These are phyloP conservation scores for Microchrysa polita DNA, from an alignment of 2,888 invertebrate species.

Conservation along the genomic window DNA sequence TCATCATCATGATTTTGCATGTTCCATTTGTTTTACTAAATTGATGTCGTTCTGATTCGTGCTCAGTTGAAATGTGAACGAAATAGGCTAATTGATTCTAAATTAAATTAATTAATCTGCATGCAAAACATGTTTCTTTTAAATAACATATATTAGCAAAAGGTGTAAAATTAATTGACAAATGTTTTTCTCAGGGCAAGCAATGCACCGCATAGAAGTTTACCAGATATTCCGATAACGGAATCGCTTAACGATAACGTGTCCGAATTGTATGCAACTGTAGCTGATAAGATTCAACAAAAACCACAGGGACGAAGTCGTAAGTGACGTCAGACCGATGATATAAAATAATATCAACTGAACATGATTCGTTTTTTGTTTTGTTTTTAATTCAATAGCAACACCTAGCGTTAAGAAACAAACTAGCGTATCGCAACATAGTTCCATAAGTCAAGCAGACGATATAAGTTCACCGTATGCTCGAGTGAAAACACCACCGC, in stretches of 20 bases:
- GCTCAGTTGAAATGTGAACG: too few species aligned
- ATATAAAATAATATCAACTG: not conserved
- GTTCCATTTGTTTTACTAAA: not conserved
- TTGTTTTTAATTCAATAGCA: conserved; percentile 56
- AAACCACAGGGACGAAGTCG: conserved; percentile 61
- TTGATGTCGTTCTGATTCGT: too few species aligned
- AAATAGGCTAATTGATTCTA: too few species aligned
- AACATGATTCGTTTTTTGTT: too few species aligned
- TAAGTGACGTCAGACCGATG: conserved; percentile 53
- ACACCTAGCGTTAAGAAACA: conserved; percentile 63
- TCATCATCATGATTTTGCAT: not conserved
- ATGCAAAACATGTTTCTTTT: too few species aligned
- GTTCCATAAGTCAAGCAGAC: conserved; percentile 69
- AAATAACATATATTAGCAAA: too few species aligned
- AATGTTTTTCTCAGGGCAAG: conserved; percentile 58
- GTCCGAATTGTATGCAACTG: conserved; percentile 87
- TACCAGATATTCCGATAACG: conserved; percentile 85
- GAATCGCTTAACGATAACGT: conserved; percentile 78
- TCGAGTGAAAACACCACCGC: conserved; percentile 72
- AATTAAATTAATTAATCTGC: too few species aligned
- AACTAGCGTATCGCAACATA: conserved; percentile 70
- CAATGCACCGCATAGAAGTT: conserved; percentile 74
- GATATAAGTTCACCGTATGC: conserved; percentile 73
- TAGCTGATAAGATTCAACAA: conserved; percentile 69
- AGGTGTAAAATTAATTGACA: not conserved